A percentile compares a stretch with the other conserved stretches of the same genome.
phyloP scores from a whole-genome alignment of 2,113 vertebrate species.

The Pavo muticus region DNA sequence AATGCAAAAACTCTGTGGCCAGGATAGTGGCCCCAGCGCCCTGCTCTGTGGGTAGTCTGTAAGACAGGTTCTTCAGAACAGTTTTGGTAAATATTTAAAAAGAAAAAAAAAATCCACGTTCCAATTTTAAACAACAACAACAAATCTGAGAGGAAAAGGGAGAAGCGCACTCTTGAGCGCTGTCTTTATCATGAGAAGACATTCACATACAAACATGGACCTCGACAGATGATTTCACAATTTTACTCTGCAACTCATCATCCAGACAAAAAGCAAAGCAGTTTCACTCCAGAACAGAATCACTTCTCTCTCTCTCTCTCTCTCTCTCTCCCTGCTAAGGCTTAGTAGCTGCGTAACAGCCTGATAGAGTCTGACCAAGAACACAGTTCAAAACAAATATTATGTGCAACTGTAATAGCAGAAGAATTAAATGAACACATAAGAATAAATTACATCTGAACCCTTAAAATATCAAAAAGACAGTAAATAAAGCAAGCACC shows the following conservation, averaged over 20 bases:
- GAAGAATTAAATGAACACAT: neutral
- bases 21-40: neutral
- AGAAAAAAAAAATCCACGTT: neutral
- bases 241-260: neutral
- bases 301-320: neutral
- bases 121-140: neutral
- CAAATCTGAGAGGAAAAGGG: neutral
- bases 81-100: neutral
- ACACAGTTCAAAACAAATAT: neutral
- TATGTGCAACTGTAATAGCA: neutral
- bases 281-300: neutral
- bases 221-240: neutral
- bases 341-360: neutral
- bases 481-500: neutral
- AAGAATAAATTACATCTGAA: neutral
- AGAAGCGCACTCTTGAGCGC: neutral
- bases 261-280: neutral
- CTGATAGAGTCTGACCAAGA: neutral
- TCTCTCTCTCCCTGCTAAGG: neutral
- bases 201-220: neutral
- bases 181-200: neutral
- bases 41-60: neutral
- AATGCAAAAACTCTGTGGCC: accelerated
- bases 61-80: neutral
- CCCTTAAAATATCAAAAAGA: neutral